Percentiles rank a stretch among this genome's conserved stretches.
Conservation (phyloP, 2,888 invertebrate genomes). For the Tricholauxania praeusta region DNA sequence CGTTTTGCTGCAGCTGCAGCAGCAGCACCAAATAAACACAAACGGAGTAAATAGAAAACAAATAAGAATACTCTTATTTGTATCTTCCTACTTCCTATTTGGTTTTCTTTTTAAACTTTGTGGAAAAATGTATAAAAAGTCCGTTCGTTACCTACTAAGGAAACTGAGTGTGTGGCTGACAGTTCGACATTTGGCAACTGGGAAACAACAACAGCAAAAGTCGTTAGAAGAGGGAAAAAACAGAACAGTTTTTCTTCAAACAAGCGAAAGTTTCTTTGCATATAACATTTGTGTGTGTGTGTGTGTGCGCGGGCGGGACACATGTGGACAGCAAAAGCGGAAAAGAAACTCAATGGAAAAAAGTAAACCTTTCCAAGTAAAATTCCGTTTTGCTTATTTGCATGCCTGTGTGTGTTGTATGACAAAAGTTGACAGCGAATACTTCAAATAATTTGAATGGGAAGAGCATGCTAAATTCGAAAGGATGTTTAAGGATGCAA, state of each 20-base stretch:
- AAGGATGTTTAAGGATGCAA: not conserved
- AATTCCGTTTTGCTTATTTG: not conserved
- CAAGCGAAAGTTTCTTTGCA: not conserved
- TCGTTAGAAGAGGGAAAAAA: not conserved
- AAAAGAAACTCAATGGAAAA: no score
- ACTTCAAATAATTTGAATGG: conserved; percentile 15
- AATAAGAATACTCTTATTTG: not conserved
- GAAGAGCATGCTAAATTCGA: conserved; percentile 5
- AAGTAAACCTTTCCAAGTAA: not conserved
- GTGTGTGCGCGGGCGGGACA: not conserved
- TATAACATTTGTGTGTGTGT: not conserved
- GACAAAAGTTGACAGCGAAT: conserved; percentile 25
- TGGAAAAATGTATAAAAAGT: not conserved
- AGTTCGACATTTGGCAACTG: conserved; percentile 3
- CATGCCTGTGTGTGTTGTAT: conserved; percentile 2
- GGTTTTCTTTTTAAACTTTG: not conserved
- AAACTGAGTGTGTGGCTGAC: not conserved
- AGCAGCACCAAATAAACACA: no score
- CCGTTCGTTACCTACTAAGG: not conserved
- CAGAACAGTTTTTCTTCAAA: not conserved
- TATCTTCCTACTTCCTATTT: not conserved
- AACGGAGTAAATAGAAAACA: not conserved
- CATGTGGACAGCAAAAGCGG: no score
- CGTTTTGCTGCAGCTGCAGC: not conserved
- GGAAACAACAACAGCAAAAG: not conserved